Base-by-base conservation (phyloP, 2,797 vertebrate species). In the Epinephelus awoara region DNA sequence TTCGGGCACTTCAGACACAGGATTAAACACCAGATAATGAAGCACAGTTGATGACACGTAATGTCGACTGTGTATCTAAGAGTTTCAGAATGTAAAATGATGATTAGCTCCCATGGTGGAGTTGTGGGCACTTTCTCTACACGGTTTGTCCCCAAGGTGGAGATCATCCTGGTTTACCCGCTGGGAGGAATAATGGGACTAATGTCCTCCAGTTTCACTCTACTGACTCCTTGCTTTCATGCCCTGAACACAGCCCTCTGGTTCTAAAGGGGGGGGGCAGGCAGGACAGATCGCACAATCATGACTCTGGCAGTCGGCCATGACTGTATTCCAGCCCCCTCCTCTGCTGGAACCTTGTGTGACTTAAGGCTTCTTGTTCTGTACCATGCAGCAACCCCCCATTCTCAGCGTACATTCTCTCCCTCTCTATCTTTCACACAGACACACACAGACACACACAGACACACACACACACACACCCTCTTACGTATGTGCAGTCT, bases 401-500 rank as follows among this genome's bases (percentile, higher is more conserved):
- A 85, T 87, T 65, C 68, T 75, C 68, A 72, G 52, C 27, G 3
- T 56, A 65, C 69, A 40, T 72, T 11, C 77, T 62, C 75, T 42
- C 65, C n/a, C 46, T 57, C 67, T 62, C 73, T 18, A 8, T 49
- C 47, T 58, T 56, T 23, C 64, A 29, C 27, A 76, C 82, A 81
- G 84, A 79, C 86, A 84, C 83, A 76, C 85, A 56, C 83, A 81
- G 84, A 79, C 86, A 84, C 83, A 76, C 23, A 23, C 64, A 29
- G 5, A 76, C 82, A 81, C 23, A 23, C 64, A 29, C 27, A 76
- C 82, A 81, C 85, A 79, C 86, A 84, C 83, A 76, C 85, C 56
- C 83, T 83, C 79, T 89, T 94, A 88, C 87, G 87, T 94, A 92
- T 93, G 89, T 91, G 87, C 90, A 80, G 94, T 95, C 94, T 90